Conservation (phyloP, 2,888 invertebrate species). For the Crossocerus cetratus region DNA sequence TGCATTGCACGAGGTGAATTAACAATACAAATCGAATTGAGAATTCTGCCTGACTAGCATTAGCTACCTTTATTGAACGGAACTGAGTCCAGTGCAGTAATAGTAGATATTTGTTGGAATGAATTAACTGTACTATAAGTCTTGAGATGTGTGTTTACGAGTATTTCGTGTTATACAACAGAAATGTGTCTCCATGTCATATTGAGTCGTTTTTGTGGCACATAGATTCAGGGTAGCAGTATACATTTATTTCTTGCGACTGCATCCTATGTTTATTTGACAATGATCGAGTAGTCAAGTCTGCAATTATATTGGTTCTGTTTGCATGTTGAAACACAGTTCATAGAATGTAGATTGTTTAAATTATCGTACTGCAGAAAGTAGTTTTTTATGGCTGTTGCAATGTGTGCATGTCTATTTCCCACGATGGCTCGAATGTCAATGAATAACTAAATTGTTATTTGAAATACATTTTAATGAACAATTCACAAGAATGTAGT, state of each 20-base stretch:
- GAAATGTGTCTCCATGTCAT: conserved; percentile 19
- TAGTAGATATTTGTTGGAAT: conserved; percentile 1
- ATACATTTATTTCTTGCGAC: conserved; percentile 40
- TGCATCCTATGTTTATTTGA: conserved; percentile 34
- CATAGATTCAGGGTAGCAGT: conserved; percentile 34
- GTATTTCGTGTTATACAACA: conserved; percentile 7
- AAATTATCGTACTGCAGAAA: conserved; percentile 47
- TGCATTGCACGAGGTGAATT: conserved; percentile 37
- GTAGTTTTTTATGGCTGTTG: conserved; percentile 65
- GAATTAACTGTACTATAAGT: conserved; percentile 9
- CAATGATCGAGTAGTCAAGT: conserved; percentile 36
- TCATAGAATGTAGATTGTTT: conserved; percentile 55
- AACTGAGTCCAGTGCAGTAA: conserved; percentile 33
- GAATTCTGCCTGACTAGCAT: conserved; percentile 1
- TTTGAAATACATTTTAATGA: too few species aligned
- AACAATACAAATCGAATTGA: too few species aligned
- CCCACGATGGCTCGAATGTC: conserved; percentile 61
- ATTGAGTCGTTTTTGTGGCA: conserved; percentile 26
- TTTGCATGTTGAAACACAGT: conserved; percentile 67
- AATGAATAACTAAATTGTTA: too few species aligned
- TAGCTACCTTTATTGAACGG: conserved; percentile 2
- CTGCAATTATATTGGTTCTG: conserved; percentile 49
- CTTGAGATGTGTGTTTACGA: conserved; percentile 7
- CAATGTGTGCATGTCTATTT: conserved; percentile 66
- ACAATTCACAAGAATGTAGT: too few species aligned